Conservation (phyloP, 2,113 vertebrate genomes). For the Scalopus aquaticus region DNA sequence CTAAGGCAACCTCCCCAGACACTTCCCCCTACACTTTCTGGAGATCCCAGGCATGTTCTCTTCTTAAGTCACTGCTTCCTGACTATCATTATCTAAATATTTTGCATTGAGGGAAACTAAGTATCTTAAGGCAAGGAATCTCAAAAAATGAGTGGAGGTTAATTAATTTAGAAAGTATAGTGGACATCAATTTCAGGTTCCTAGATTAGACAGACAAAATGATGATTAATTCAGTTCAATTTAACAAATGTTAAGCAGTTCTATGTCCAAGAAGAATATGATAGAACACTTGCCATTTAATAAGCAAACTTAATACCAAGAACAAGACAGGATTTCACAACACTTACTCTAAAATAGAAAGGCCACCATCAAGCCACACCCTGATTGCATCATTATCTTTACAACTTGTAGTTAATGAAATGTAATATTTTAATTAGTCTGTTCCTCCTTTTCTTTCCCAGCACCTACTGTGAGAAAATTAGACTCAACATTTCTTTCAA, state of each 20-base stretch:
- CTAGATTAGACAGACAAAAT: background rate
- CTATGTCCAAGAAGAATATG: background rate
- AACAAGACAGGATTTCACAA: background rate
- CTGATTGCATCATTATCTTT: background rate
- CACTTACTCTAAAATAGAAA: constrained; percentile 24
- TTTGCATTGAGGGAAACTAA: background rate
- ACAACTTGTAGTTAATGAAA: constrained; percentile 2
- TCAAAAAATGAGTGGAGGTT: constrained; percentile 38
- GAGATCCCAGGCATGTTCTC: constrained; percentile 59
- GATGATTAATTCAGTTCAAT: constrained; percentile 1
- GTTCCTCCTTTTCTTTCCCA: constrained; percentile 18
- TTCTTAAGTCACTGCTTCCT: constrained; percentile 55
- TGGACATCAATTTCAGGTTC: constrained; percentile 16
- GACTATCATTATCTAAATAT: background rate
- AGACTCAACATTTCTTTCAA: constrained; percentile 18
- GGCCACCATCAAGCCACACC: background rate
- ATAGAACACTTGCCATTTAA: background rate
- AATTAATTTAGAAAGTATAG: constrained; percentile 16
- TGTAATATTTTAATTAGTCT: background rate
- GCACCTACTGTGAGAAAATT: background rate
- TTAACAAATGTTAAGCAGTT: background rate
- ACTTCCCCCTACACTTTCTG: constrained; percentile 53
- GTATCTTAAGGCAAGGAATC: constrained; percentile 50
- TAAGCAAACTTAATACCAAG: background rate
- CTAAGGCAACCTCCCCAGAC: background rate